A percentile compares a stretch with the other conserved stretches of the same genome.
Evolutionary conservation across 2,113 vertebrate species (phyloP).

Genomic region (Petaurus breviceps): DNA sequence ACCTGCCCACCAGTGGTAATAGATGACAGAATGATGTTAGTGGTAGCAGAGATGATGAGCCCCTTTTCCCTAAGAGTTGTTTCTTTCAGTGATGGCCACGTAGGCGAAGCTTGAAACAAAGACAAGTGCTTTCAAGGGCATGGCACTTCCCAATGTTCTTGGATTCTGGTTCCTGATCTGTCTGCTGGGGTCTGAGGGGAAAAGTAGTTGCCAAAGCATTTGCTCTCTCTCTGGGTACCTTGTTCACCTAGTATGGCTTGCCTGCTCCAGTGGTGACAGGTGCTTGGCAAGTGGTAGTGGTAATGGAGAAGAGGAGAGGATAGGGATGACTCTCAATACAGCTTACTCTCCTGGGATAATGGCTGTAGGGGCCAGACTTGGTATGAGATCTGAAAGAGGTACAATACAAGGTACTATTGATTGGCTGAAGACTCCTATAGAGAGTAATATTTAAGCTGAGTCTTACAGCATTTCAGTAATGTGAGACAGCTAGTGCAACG

Average conservation of each 20-base stretch:
- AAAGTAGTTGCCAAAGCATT: neutral
- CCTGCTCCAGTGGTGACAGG: neutral
- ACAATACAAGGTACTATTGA: neutral
- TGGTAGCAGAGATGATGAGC: neutral
- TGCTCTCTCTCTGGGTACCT: neutral
- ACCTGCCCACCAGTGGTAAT: neutral
- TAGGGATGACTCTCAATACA: no score
- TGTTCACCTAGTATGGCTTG: neutral
- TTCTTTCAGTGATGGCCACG: no score
- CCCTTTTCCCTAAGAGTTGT: no score
- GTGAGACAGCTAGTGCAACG: neutral
- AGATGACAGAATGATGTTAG: neutral
- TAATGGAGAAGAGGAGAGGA: no score
- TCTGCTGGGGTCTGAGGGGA: neutral
- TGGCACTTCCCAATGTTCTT: neutral
- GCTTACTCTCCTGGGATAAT: neutral
- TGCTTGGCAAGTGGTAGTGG: no score
- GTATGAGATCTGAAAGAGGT: neutral
- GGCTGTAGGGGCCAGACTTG: neutral
- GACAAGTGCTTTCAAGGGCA: no score
- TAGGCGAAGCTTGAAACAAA: no score
- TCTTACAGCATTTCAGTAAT: neutral
- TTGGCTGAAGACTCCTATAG: neutral
- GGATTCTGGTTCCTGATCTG: no score
- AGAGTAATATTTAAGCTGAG: neutral